A percentile compares a stretch with the other conserved stretches of the same genome.
Evolutionary conservation across 2,113 vertebrate species (phyloP).

Genomic region (Desmodus rotundus): DNA sequence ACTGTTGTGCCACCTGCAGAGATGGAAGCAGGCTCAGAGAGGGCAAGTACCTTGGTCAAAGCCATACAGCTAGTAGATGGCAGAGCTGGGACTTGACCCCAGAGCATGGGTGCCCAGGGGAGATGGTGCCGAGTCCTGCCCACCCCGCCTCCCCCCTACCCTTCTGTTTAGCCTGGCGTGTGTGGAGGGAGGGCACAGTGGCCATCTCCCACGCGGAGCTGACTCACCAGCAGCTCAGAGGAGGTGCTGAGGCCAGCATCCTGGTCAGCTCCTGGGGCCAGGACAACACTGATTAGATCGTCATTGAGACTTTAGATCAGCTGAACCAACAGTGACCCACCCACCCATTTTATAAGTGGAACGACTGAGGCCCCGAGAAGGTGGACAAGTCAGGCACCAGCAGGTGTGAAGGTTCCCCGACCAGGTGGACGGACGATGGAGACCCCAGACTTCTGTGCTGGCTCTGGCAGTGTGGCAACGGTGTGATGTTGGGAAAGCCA

Average conservation of each 20-base stretch:
- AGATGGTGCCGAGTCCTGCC: background rate
- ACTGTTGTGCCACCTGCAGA: background rate
- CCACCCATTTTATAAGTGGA: background rate
- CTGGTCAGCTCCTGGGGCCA: background rate
- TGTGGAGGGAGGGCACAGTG: background rate
- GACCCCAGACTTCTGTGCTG: background rate
- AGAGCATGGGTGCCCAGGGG: background rate
- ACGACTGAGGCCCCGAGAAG: background rate
- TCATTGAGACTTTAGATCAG: constrained; percentile 24
- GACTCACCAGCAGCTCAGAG: background rate
- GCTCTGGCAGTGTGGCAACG: background rate
- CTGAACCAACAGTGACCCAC: background rate
- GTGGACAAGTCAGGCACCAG: background rate
- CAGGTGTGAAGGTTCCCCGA: background rate
- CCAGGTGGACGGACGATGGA: no score
- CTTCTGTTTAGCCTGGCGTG: background rate
- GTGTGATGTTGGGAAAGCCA: background rate
- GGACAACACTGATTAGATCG: background rate
- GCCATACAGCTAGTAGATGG: background rate
- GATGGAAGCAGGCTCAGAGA: background rate
- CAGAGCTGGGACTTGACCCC: background rate
- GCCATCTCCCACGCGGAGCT: background rate
- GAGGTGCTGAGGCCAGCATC: background rate
- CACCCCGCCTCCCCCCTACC: background rate
- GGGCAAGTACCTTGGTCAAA: background rate